A percentile compares a stretch with the other conserved stretches of the same genome.
Evolutionary conservation across 2,888 invertebrate genomes (phyloP).

Genomic region (Carabus problematicus): DNA sequence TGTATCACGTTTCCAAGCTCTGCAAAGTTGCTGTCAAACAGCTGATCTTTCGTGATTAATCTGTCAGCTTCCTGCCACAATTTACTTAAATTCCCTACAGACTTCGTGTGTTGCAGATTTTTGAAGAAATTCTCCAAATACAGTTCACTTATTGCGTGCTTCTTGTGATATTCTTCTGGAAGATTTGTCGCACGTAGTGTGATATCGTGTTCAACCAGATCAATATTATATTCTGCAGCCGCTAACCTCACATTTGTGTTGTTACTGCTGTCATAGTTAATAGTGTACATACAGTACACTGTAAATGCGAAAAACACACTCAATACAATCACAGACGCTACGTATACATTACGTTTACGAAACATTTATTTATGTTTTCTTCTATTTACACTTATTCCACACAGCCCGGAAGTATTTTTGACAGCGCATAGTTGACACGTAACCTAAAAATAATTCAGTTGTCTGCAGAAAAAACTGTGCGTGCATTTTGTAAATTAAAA

Average conservation of each 20-base stretch:
- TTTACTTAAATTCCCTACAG: constrained; percentile 43
- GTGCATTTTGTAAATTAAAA: too few species aligned
- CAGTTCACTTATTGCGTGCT: constrained; percentile 18
- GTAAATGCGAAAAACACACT: constrained; percentile 21
- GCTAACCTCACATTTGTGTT: constrained; percentile 13
- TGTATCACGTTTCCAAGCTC: constrained; percentile 70
- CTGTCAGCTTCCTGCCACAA: constrained; percentile 57
- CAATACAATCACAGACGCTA: constrained; percentile 14
- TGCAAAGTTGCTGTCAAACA: constrained; percentile 56
- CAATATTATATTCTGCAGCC: constrained; percentile 20
- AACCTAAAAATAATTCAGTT: too few species aligned
- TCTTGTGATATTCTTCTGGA: constrained; percentile 38
- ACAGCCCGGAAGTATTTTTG: too few species aligned
- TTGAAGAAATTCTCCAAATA: constrained; percentile 27
- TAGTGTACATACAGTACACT: constrained; percentile 15
- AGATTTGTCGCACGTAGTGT: constrained; percentile 31
- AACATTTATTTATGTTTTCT: neutral
- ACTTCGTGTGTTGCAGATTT: neutral
- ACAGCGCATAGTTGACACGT: too few species aligned
- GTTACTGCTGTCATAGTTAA: constrained; percentile 27
- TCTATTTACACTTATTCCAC: too few species aligned
- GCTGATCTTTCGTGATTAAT: constrained; percentile 56
- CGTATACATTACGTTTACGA: constrained; percentile 25
- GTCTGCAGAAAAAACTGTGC: too few species aligned
- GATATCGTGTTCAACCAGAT: constrained; percentile 30